Conservation (phyloP, 2,797 vertebrate genomes). For the Remorina albescens region DNA sequence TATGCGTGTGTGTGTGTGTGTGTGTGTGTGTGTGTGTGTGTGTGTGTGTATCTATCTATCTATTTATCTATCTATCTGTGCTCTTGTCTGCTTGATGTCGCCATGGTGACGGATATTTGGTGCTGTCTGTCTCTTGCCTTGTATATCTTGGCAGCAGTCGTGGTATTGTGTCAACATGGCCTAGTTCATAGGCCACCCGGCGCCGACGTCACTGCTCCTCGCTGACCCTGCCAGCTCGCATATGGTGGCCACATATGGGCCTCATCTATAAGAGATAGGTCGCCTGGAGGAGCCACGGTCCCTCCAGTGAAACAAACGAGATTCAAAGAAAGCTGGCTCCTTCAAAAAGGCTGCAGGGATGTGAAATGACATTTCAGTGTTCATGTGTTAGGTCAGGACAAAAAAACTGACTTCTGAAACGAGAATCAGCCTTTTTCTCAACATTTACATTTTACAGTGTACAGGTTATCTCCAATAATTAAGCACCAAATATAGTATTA, state of each 20-base stretch:
- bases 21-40: no score
- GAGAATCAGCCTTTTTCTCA: neutral
- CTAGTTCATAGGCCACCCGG: slow-evolving; percentile 73
- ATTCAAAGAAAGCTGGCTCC: slow-evolving; percentile 44
- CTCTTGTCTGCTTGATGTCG: slow-evolving; percentile 70
- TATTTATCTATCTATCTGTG: slow-evolving; percentile 49
- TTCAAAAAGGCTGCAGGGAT: slow-evolving; percentile 37
- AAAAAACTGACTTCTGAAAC: neutral
- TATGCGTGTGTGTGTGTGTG: slow-evolving; percentile 22
- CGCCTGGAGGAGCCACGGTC: slow-evolving; percentile 55
- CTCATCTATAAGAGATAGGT: slow-evolving; percentile 79
- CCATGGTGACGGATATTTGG: slow-evolving; percentile 80
- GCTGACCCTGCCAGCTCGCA: slow-evolving; percentile 74
- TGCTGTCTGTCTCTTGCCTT: slow-evolving; percentile 68
- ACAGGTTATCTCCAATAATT: neutral
- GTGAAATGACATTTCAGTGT: slow-evolving; percentile 55
- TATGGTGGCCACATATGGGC: slow-evolving; percentile 80
- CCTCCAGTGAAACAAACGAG: slow-evolving; percentile 47
- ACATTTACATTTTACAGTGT: neutral
- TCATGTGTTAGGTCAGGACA: slow-evolving; percentile 1
- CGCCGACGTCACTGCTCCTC: slow-evolving; percentile 57
- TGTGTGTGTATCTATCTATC: no score
- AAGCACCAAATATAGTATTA: neutral
- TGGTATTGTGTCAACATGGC: slow-evolving; percentile 64
- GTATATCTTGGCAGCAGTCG: slow-evolving; percentile 71